Evolutionary conservation across 2,888 invertebrate species (phyloP).

Genomic region (Stegana nigrithorax): DNA sequence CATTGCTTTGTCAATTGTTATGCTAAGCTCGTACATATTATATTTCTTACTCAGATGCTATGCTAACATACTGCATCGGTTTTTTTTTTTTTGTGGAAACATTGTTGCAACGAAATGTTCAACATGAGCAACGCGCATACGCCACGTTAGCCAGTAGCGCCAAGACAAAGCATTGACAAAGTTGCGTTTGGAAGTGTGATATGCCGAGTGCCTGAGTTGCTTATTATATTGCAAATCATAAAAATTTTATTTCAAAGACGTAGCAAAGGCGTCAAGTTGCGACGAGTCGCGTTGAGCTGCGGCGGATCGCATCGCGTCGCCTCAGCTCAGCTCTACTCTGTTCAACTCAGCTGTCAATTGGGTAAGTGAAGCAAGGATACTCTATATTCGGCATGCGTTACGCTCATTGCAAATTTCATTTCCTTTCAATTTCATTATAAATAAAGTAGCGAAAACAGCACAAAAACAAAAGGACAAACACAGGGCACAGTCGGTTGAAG

Average conservation of each 20-base stretch:
- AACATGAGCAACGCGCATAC: too few species aligned
- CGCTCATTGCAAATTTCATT: conserved; percentile 18
- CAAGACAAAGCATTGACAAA: not conserved
- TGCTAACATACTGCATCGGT: too few species aligned
- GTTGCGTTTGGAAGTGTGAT: not conserved
- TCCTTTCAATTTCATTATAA: conserved; percentile 20
- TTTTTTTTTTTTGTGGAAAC: too few species aligned
- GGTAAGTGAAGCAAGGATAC: not conserved
- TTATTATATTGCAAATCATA: conserved; percentile 9
- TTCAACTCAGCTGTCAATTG: not conserved
- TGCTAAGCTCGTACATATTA: too few species aligned
- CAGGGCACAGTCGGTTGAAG: not conserved
- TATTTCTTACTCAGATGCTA: too few species aligned
- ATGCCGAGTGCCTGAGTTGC: not conserved
- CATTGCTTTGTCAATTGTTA: not conserved
- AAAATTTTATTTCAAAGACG: conserved; percentile 18
- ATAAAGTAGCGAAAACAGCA: conserved; percentile 7
- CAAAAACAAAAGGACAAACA: not conserved
- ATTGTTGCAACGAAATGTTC: not conserved
- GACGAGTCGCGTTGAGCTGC: not conserved
- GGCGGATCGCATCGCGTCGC: not conserved
- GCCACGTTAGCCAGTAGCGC: not conserved
- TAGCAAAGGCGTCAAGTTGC: not conserved
- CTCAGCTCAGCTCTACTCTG: not conserved
- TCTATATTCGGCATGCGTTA: conserved; percentile 19